phyloP scores from a whole-genome alignment of 1,140 invertebrate genomes.

The Drosophila jambulina region DNA sequence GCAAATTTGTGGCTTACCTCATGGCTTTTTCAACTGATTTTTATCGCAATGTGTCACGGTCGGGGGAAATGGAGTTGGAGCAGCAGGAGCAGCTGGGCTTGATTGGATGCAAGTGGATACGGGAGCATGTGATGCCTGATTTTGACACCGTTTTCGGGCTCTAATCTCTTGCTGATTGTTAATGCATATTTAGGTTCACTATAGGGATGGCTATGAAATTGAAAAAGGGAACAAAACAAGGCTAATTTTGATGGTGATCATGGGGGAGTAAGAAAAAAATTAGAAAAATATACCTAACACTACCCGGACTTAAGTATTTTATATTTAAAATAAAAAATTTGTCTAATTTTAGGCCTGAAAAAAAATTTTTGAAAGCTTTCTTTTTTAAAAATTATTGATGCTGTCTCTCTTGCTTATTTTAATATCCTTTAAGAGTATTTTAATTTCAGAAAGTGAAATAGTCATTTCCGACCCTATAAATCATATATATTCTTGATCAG shows the following conservation, averaged over 20 bases:
- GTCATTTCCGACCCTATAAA: neutral
- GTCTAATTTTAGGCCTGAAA: fast-evolving
- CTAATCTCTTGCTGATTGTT: slow-evolving; percentile 13
- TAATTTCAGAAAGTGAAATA: neutral
- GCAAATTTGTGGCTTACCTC: slow-evolving; percentile 73
- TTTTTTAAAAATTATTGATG: neutral
- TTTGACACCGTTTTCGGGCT: slow-evolving; percentile 27
- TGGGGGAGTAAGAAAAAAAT: neutral
- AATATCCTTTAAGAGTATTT: neutral
- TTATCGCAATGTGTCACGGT: slow-evolving; percentile 61
- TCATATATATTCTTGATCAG: neutral
- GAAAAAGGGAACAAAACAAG: neutral
- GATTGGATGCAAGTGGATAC: slow-evolving; percentile 5
- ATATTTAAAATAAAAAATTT: neutral
- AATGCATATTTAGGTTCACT: slow-evolving; percentile 1
- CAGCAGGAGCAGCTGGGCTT: neutral
- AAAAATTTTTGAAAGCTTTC: fast-evolving
- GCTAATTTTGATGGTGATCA: neutral
- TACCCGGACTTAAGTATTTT: too few species aligned
- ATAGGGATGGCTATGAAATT: neutral
- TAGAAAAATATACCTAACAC: too few species aligned
- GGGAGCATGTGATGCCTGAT: slow-evolving; percentile 18
- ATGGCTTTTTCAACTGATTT: slow-evolving; percentile 79
- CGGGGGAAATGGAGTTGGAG: slow-evolving; percentile 2
- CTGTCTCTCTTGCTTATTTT: neutral